A percentile compares a stretch with the other conserved stretches of the same genome.
These are phyloP conservation scores for Tiliqua scincoides DNA, from an alignment of 2,113 vertebrate species.

Conservation along the genomic window DNA sequence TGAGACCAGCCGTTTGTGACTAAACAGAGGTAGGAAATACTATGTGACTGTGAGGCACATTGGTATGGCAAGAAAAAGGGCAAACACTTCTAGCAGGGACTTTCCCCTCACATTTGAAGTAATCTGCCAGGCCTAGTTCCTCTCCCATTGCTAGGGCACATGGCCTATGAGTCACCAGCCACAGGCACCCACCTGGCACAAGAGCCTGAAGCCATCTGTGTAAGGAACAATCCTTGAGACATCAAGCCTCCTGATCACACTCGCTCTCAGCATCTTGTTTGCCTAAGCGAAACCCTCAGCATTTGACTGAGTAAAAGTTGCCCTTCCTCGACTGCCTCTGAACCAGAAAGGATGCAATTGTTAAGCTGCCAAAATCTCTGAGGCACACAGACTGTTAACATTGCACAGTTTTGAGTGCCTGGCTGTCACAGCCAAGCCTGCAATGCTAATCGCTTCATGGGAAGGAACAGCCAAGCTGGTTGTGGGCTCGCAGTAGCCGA, in stretches of 20 bases:
- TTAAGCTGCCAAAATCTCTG: not conserved
- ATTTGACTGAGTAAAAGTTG: not conserved
- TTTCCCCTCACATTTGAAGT: not conserved
- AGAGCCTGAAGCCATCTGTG: not conserved
- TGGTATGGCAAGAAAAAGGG: not conserved
- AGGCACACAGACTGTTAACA: not conserved
- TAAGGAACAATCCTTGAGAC: not conserved
- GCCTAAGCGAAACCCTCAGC: not conserved
- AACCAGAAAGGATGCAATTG: not conserved
- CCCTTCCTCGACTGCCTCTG: not conserved
- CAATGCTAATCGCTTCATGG: not conserved
- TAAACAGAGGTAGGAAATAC: not conserved
- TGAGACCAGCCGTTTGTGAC: not conserved
- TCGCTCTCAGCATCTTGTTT: not conserved
- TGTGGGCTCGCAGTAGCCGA: fast-evolving
- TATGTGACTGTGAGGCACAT: not conserved
- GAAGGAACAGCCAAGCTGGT: not conserved
- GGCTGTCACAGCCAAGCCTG: not conserved
- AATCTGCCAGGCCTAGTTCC: not conserved
- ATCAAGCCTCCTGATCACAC: not conserved
- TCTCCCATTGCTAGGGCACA: not conserved
- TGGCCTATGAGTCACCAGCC: not conserved
- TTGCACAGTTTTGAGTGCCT: not conserved
- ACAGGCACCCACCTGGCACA: not conserved
- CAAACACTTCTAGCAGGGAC: not conserved